A percentile compares a stretch with the other conserved stretches of the same genome.
Evolutionary conservation across 2,797 vertebrate genomes (phyloP).

Genomic region (Lycodopsis pacificus): DNA sequence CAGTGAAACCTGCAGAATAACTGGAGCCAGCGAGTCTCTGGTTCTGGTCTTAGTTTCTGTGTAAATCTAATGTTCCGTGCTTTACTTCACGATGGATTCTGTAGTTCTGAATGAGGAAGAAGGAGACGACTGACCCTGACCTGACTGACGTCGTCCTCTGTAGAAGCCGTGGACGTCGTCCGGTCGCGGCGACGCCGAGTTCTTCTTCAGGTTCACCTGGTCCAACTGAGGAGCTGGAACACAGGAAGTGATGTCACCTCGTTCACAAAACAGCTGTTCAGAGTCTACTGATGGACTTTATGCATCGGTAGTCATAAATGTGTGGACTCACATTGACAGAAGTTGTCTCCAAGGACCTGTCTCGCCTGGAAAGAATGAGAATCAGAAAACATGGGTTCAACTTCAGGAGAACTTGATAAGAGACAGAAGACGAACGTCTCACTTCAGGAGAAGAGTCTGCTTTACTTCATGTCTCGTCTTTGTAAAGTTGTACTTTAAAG

Average conservation of each 20-base stretch:
- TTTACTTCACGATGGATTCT: too few relatives aligned
- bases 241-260: constrained; percentile 43
- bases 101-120: too few relatives aligned
- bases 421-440: neutral
- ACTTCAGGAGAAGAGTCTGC: too few relatives aligned
- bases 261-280: too few relatives aligned
- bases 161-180: constrained; percentile 82
- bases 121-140: constrained; percentile 57
- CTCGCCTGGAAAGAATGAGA: constrained; percentile 82
- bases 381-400: neutral
- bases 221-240: constrained; percentile 80
- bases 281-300: too few relatives aligned
- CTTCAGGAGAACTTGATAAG: neutral
- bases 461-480: too few relatives aligned
- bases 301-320: neutral
- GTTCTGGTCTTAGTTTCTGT: neutral
- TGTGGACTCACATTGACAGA: constrained; percentile 86
- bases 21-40: neutral
- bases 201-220: constrained; percentile 79
- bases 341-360: constrained; percentile 90
- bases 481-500: too few relatives aligned
- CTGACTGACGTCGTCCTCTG: constrained; percentile 87
- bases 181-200: constrained; percentile 77
- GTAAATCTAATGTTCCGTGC: too few relatives aligned
- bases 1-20: neutral